phyloP scores from a whole-genome alignment of 2,797 vertebrate species.

The Alauda arvensis region DNA sequence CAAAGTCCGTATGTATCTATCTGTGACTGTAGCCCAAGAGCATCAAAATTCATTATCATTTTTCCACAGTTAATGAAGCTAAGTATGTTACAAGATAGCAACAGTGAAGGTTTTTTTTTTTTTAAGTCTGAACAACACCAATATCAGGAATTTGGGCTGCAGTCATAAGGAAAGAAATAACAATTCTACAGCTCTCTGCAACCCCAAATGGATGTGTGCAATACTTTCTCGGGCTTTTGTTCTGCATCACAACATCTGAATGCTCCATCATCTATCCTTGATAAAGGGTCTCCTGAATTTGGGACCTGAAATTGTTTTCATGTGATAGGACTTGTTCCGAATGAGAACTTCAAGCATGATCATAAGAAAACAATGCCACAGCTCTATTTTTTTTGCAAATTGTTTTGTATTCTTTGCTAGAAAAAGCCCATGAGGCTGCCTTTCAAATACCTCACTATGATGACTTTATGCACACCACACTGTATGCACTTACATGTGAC shows the following conservation, averaged over 20 bases:
- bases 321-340: neutral
- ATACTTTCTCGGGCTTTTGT: neutral
- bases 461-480: neutral
- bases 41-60: neutral
- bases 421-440: neutral
- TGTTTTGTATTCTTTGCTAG: neutral
- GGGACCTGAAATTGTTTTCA: neutral
- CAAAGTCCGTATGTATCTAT: neutral
- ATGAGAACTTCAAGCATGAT: neutral
- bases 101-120: neutral
- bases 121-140: neutral
- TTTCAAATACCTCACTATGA: neutral
- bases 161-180: neutral
- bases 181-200: neutral
- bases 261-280: neutral
- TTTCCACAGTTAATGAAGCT: neutral
- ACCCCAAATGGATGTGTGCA: neutral
- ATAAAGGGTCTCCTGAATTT: neutral
- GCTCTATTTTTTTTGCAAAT: neutral
- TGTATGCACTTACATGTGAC: neutral
- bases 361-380: neutral
- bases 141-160: accelerated
- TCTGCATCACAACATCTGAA: neutral
- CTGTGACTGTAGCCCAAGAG: neutral
- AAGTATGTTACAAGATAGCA: neutral